Evolutionary conservation across 2,888 invertebrate species (phyloP), one percentile per base, ranked within the genome.

Genomic region (Limnephilus lunatus): DNA sequence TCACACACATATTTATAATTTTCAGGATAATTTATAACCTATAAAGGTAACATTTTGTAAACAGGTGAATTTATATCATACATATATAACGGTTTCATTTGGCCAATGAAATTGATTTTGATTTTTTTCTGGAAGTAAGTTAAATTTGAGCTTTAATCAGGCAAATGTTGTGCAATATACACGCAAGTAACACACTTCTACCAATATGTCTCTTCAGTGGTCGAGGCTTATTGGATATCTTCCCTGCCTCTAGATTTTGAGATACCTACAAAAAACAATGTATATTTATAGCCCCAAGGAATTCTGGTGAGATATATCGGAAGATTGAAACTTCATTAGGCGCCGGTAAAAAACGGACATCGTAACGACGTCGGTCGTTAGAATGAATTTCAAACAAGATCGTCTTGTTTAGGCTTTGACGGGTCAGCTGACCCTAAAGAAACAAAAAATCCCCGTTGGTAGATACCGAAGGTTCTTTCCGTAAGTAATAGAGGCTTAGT

Each of bases 341-440:
- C 81, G 82, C 89, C 88, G 91, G 82, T 91, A 93, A 92, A 93
- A 93, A 93, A 92, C 88, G 85, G 92, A 86, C 89, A 87, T 39
- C 85, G 92, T 93, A 93, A 93, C 92, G 93, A 93, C 90, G 90
- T 90, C 85, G 91, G 92, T 93, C 93, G 93, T 93, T 93, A 93
- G 90, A 92, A 91, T 91, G 92, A 92, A 92, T 93, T 93, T 92
- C 88, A 39, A 89, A 89, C 32, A 92, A 88, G 92, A 92, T 80
- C 87, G 92, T 92, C 90, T 81, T 92, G 90, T 91, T 88, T 82
- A 91, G 81, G 48, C 91, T 31, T 31, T 85, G 89, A 91, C 91
- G 85, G 83, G 88, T 81, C 39, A n/a, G 87, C 81, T 91, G 91
- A 89, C 89, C 91, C 89, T 80, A 89, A 91, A 89, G 68, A 91